phyloP scores from a whole-genome alignment of 2,113 vertebrate species.

The Chamaea fasciata region DNA sequence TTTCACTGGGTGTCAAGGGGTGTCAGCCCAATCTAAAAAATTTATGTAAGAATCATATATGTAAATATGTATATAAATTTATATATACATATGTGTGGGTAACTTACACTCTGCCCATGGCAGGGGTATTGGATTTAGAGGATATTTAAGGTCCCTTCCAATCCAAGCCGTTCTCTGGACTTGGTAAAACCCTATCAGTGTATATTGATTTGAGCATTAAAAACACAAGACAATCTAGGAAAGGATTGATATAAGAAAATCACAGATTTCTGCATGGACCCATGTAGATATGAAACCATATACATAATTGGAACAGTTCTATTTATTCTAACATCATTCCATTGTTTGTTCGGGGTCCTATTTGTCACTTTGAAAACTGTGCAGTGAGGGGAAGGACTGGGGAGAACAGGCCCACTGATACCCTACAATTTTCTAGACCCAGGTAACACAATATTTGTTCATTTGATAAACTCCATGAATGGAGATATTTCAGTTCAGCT shows the following conservation, averaged over 20 bases:
- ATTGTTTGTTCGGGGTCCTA: neutral
- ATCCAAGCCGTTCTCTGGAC: neutral
- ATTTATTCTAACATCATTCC: neutral
- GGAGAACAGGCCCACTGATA: neutral
- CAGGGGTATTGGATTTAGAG: neutral
- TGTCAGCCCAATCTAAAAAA: neutral
- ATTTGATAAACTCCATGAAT: neutral
- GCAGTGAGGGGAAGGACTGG: neutral
- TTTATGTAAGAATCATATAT: neutral
- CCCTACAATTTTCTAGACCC: neutral
- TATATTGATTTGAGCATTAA: neutral
- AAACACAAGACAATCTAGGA: neutral
- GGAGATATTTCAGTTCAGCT: constrained; percentile 4
- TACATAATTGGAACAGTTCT: neutral
- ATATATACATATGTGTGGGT: neutral
- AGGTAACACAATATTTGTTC: neutral
- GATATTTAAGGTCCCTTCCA: neutral
- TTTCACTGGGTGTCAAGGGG: neutral
- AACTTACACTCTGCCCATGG: neutral
- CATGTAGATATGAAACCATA: neutral
- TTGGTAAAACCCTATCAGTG: neutral
- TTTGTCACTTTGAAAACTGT: neutral
- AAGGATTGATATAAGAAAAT: neutral
- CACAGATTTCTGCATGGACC: neutral
- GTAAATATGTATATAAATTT: neutral